A percentile compares a stretch with the other conserved stretches of the same genome.
phyloP scores from a whole-genome alignment of 2,113 vertebrate genomes.

The Lathamus discolor region DNA sequence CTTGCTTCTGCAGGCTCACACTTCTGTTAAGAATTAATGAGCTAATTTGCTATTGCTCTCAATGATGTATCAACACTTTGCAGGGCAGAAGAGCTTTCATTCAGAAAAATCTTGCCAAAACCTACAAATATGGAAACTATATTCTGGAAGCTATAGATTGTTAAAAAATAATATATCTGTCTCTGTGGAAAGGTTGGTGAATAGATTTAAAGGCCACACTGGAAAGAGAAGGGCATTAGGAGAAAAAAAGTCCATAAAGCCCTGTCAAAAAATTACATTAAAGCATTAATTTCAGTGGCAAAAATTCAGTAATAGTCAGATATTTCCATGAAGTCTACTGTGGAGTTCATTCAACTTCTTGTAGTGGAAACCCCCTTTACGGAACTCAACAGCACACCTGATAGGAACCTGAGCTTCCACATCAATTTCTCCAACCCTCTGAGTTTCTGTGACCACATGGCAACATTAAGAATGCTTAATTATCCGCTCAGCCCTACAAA shows the following conservation, averaged over 20 bases:
- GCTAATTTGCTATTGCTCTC: neutral
- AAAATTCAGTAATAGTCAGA: neutral
- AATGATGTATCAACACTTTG: neutral
- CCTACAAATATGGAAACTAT: neutral
- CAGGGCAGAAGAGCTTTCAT: neutral
- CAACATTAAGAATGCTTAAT: conserved; percentile 11
- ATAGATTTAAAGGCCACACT: neutral
- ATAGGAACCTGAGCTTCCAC: neutral
- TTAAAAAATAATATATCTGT: neutral
- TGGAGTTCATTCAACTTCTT: neutral
- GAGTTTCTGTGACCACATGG: neutral
- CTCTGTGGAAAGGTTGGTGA: neutral
- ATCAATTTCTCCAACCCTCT: neutral
- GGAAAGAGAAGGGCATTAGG: neutral
- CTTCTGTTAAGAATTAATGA: neutral
- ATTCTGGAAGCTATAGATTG: neutral
- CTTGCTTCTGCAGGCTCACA: neutral
- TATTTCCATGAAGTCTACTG: neutral
- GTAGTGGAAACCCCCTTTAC: neutral
- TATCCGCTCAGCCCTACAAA: neutral
- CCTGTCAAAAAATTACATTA: neutral
- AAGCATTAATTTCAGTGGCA: neutral
- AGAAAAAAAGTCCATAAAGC: neutral
- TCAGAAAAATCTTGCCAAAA: neutral
- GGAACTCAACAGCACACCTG: neutral